These are phyloP conservation scores for Aspidapion aeneum DNA, from an alignment of 2,888 invertebrate species.

Conservation along the genomic window DNA sequence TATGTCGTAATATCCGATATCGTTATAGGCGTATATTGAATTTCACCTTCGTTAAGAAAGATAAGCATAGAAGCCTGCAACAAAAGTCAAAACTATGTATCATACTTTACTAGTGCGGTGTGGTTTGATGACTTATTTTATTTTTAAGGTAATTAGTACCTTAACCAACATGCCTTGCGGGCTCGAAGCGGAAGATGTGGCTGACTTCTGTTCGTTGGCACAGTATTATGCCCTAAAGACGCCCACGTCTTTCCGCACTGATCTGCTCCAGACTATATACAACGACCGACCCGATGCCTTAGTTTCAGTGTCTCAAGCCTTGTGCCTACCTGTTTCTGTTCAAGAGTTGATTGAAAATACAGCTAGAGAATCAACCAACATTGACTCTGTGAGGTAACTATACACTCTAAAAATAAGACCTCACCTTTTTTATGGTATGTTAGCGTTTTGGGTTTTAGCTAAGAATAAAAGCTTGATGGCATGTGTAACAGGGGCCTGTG, in stretches of 20 bases:
- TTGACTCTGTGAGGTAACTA: constrained; percentile 51
- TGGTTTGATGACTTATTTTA: too few relatives aligned
- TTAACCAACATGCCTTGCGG: constrained; percentile 77
- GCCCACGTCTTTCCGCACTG: constrained; percentile 88
- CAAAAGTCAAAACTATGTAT: too few relatives aligned
- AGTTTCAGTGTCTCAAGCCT: constrained; percentile 66
- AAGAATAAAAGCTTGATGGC: too few relatives aligned
- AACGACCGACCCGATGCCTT: constrained; percentile 36
- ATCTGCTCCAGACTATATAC: constrained; percentile 64
- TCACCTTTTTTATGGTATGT: too few relatives aligned
- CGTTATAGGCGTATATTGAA: too few relatives aligned
- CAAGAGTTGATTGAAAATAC: constrained; percentile 87
- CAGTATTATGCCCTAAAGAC: constrained; percentile 93
- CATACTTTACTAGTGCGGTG: too few relatives aligned
- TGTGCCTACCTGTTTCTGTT: constrained; percentile 95
- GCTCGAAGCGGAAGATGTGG: constrained; percentile 89
- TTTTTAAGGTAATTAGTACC: constrained; percentile 65
- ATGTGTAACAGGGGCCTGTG: too few relatives aligned
- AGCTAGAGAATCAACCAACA: constrained; percentile 59
- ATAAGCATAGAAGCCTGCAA: too few relatives aligned
- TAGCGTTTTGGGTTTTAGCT: too few relatives aligned
- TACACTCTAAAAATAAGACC: too few relatives aligned
- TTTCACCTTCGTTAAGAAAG: too few relatives aligned
- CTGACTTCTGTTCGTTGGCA: constrained; percentile 95
- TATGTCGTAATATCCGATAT: too few relatives aligned